Percentiles rank a stretch among this genome's conserved stretches.
Conservation (phyloP, 2,113 vertebrate genomes). For the Turdus rufiventris region DNA sequence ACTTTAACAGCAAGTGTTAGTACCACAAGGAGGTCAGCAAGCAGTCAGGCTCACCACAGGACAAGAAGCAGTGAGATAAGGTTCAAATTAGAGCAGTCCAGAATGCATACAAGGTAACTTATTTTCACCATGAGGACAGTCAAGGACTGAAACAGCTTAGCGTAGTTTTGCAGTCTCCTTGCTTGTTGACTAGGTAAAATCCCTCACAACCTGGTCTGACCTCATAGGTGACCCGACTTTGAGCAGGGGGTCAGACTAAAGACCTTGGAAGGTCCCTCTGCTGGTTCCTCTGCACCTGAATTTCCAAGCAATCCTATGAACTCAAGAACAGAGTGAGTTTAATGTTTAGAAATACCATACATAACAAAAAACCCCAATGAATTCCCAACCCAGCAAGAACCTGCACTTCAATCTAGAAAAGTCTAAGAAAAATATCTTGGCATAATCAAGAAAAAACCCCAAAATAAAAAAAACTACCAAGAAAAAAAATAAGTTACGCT, state of each 20-base stretch:
- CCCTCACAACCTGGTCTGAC: background rate
- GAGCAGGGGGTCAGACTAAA: background rate
- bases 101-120: background rate
- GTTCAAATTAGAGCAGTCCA: background rate
- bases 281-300: background rate
- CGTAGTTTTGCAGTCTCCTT: background rate
- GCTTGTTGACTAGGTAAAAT: background rate
- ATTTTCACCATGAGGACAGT: background rate
- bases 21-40: background rate
- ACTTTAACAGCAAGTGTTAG: background rate
- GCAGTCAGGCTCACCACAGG: background rate
- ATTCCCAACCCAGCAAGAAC: background rate
- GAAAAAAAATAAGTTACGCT: background rate
- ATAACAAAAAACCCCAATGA: background rate
- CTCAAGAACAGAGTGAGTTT: background rate
- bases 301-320: background rate
- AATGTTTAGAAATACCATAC: background rate
- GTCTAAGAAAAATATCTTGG: background rate
- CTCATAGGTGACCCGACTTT: background rate
- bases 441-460: background rate
- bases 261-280: background rate
- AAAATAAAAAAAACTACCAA: background rate
- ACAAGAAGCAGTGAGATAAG: background rate
- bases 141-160: background rate
- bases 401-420: background rate